Evolutionary conservation across 2,888 invertebrate species (phyloP), one percentile per base, ranked within the genome.

Genomic region (Tuta absoluta): DNA sequence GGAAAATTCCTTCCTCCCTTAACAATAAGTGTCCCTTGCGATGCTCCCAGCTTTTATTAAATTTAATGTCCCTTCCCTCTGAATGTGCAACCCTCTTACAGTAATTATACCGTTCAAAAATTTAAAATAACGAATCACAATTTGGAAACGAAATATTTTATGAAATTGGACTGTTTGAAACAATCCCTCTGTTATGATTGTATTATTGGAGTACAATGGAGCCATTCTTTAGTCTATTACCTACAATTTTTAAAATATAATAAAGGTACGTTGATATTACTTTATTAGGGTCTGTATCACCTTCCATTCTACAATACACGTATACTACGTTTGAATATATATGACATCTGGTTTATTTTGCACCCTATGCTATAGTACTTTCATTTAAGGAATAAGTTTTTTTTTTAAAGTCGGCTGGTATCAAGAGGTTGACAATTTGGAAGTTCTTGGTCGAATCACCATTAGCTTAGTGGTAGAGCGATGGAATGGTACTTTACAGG

Each of bases 61-160:
- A 66, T 66, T 66, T 66, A 59, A 66, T 64, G 62, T 59, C 59
- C 65, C 41, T 24, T 62, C 57, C 65, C 63, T 62, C 62, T 65
- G 68, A 69, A 69, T 69, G 74, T 71, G 73, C 71, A 70, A 69
- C 68, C 73, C 77, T 76, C 76, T 81, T 80, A 75, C 73, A 75
- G 72, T 79, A 81, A 82, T 81, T 80, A 77, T 73, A 65, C 71
- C 76, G 75, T 77, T 77, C 72, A 73, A 78, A 79, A 79, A 77
- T 79, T 78, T 75, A 75, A 71, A 71, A 76, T 71, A 71, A 71
- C 69, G 65, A 56, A 28, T 56, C 17, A 17, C n/a, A 19, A 56
- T 56, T 51, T 51, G 8, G 51, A 51, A 19, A 23, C 2, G 23
- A 19, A 51, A 23, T 21, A 23, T 51, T 51, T 19, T 21, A 51